phyloP scores from a whole-genome alignment of 1,140 invertebrate species.

The Achatina immaculata region DNA sequence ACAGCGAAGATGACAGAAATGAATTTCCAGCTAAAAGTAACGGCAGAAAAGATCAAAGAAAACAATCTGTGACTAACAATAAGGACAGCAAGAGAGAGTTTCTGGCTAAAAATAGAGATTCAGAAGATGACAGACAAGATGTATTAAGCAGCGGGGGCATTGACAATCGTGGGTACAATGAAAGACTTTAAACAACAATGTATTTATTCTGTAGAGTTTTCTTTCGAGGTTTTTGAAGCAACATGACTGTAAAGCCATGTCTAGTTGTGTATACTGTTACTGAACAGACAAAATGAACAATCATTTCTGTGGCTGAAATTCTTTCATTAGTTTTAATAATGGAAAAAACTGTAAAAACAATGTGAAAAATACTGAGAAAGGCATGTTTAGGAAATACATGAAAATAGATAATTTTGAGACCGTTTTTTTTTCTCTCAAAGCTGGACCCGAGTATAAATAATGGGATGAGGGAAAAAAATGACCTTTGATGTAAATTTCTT shows the following conservation, averaged over 20 bases:
- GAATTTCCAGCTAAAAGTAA: not conserved
- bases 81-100: not conserved
- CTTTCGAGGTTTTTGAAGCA: not conserved
- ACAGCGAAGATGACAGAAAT: not conserved
- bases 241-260: not conserved
- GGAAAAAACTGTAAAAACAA: no score
- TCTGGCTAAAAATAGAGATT: not conserved
- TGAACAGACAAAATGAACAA: not conserved
- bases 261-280: not conserved
- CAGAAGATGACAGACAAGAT: no score
- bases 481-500: no score
- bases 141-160: not conserved
- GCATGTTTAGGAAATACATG: no score
- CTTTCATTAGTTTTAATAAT: no score
- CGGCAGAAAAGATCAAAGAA: not conserved
- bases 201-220: not conserved
- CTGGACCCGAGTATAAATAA: no score
- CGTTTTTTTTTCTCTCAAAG: no score
- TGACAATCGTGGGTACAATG: not conserved
- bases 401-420: no score
- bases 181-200: not conserved
- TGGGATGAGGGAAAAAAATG: no score
- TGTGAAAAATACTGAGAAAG: no score
- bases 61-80: not conserved
- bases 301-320: not conserved